Evolutionary conservation across 2,888 invertebrate genomes (phyloP).

Genomic region (Rotaria sp.): DNA sequence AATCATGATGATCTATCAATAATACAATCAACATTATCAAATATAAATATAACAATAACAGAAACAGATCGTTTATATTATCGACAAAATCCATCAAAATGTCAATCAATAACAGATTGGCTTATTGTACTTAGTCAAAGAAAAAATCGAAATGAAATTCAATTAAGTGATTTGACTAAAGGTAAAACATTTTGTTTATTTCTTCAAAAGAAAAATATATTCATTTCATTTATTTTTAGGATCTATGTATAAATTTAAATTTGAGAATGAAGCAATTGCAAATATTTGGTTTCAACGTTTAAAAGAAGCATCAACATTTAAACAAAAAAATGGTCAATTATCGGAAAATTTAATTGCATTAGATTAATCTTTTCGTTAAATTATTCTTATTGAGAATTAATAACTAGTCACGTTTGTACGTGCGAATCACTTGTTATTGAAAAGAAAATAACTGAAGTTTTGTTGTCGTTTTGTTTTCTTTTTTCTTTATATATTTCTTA

Average conservation of each 20-base stretch:
- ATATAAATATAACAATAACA: background rate
- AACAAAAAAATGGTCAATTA: background rate
- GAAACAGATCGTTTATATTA: constrained; percentile 25
- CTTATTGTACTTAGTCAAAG: constrained; percentile 33
- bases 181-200: background rate
- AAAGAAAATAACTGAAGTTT: background rate
- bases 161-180: background rate
- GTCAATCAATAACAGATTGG: constrained; percentile 37
- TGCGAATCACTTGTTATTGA: background rate
- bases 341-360: constrained; percentile 1
- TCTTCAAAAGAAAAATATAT: background rate
- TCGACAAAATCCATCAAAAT: constrained; percentile 37
- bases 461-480: background rate
- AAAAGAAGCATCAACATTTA: constrained; percentile 30
- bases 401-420: background rate
- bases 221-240: background rate
- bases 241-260: constrained; percentile 34
- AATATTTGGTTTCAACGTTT: constrained; percentile 38
- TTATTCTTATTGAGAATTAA: background rate
- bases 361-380: background rate
- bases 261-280: constrained; percentile 30
- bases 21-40: background rate
- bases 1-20: background rate
- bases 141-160: constrained; percentile 11
- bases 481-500: background rate